Evolutionary conservation across 2,797 vertebrate species (phyloP).

Genomic region (Geotrypetes seraphini): DNA sequence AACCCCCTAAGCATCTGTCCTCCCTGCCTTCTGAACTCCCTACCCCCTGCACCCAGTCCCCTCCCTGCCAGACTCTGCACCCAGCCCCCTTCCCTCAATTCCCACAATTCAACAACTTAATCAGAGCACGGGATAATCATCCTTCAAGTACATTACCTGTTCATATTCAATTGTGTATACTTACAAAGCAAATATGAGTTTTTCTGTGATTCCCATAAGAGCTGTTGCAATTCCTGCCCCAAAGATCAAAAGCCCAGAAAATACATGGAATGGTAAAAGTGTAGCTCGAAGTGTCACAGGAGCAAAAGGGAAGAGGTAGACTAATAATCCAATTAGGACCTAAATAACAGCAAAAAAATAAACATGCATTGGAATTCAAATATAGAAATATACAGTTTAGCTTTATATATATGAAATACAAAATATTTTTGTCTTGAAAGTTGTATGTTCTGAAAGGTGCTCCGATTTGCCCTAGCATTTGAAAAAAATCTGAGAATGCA

Average conservation of each 20-base stretch:
- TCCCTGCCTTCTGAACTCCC: too few species aligned
- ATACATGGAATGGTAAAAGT: constrained; percentile 78
- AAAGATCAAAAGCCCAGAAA: constrained; percentile 77
- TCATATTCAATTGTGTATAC: constrained; percentile 38
- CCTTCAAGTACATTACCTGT: constrained; percentile 1
- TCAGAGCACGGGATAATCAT: too few species aligned
- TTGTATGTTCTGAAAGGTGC: too few species aligned
- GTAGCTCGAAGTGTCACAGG: constrained; percentile 57
- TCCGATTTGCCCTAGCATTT: too few species aligned
- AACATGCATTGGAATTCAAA: not conserved
- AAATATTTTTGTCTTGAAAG: too few species aligned
- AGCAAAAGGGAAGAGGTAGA: constrained; percentile 77
- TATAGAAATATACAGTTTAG: constrained; percentile 17
- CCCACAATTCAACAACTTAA: too few species aligned
- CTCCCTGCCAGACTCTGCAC: too few species aligned
- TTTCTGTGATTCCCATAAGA: constrained; percentile 90
- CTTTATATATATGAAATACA: not conserved
- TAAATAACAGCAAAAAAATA: constrained; percentile 45
- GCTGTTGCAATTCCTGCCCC: constrained; percentile 65
- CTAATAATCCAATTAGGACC: constrained; percentile 69
- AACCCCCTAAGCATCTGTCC: too few species aligned
- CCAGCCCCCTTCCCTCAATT: too few species aligned
- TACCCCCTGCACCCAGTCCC: too few species aligned
- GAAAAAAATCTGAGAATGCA: too few species aligned
- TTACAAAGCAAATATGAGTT: constrained; percentile 84